Conservation (phyloP, 2,113 vertebrate species). For the Micronycteris hirsuta region DNA sequence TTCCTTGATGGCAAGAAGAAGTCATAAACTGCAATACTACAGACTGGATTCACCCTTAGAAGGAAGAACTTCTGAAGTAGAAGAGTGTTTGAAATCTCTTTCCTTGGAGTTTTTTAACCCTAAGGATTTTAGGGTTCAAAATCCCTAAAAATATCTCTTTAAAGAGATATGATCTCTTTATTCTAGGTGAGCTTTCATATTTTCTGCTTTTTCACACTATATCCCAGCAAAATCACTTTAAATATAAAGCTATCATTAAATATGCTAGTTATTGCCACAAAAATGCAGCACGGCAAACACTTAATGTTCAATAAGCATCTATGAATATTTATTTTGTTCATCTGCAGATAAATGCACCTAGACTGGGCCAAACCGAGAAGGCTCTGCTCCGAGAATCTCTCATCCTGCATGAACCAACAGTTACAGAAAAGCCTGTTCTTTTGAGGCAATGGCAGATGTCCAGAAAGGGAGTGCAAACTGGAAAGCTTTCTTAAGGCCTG, state of each 20-base stretch:
- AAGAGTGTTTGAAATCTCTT: neutral
- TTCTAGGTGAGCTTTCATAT: neutral
- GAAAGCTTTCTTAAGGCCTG: neutral
- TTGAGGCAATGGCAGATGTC: neutral
- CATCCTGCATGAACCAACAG: neutral
- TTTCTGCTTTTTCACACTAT: neutral
- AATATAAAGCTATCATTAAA: neutral
- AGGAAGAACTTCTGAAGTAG: neutral
- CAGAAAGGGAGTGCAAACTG: neutral
- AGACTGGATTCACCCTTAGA: neutral
- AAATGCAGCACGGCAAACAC: neutral
- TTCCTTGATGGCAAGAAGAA: neutral
- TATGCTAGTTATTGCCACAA: neutral
- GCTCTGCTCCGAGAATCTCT: neutral
- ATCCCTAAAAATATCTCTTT: neutral
- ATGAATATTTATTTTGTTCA: neutral
- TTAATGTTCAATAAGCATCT: neutral
- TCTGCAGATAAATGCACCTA: neutral
- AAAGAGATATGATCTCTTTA: neutral
- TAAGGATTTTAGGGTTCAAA: neutral
- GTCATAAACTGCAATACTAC: neutral
- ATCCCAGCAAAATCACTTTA: neutral
- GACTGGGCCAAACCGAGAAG: neutral
- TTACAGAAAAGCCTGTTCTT: neutral
- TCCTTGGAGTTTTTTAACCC: neutral